phyloP scores from a whole-genome alignment of 35 echinoderm and acorn worm genomes.

The Acanthaster planci region DNA sequence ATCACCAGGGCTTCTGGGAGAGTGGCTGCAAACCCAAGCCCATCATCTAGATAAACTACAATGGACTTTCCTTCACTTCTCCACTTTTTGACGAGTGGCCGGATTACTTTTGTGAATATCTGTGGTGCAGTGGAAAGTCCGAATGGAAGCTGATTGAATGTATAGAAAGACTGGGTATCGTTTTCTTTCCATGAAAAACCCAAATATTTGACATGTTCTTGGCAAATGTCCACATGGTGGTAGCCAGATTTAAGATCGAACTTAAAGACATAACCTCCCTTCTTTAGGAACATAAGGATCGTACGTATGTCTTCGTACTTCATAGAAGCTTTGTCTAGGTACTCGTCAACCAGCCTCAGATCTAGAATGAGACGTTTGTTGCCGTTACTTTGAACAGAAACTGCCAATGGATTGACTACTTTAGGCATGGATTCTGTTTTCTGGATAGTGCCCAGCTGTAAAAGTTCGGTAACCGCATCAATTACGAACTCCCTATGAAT shows the following conservation, averaged over 20 bases:
- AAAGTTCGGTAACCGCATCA: background rate
- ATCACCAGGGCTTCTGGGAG: background rate
- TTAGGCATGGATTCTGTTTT: background rate
- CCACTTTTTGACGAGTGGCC: slow-evolving; percentile 23
- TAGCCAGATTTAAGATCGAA: slow-evolving; percentile 11
- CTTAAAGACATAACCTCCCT: slow-evolving; percentile 27
- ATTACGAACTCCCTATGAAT: background rate
- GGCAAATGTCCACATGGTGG: slow-evolving; percentile 24
- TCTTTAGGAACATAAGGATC: background rate
- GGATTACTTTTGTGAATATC: slow-evolving; percentile 33
- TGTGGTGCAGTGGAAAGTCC: slow-evolving; percentile 24
- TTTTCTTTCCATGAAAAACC: background rate
- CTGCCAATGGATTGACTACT: slow-evolving; percentile 22
- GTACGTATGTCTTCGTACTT: slow-evolving; percentile 34
- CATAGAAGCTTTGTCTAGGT: background rate
- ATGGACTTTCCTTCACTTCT: too few relatives aligned
- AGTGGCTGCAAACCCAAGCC: slow-evolving; percentile 3
- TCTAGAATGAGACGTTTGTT: slow-evolving; percentile 22
- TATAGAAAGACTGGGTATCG: background rate
- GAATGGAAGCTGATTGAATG: slow-evolving; percentile 27
- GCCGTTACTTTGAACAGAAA: too few relatives aligned
- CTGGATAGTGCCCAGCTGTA: background rate
- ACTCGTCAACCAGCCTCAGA: slow-evolving; percentile 11
- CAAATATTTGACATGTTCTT: background rate
- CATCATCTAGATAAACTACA: slow-evolving; percentile 40